Evolutionary conservation across 2,888 invertebrate genomes (phyloP), one percentile per base, ranked within the genome.

Genomic region (Flexamia atlantica): DNA sequence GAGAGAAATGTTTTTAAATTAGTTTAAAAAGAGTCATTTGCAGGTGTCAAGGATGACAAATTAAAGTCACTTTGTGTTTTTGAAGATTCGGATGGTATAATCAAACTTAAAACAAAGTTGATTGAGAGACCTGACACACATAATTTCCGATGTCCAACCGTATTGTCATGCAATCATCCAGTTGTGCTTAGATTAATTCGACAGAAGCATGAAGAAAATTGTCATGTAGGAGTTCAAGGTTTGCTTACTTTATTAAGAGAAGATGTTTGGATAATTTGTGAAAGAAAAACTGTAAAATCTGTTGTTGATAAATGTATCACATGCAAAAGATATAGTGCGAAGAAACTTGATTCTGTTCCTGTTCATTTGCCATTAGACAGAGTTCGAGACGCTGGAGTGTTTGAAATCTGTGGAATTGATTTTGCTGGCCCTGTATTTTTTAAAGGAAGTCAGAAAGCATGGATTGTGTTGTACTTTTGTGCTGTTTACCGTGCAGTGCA

Each of bases 391-490:
- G 87, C 88, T 4, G 42, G 76, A 4, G 85, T 86, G 5, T 89
- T 89, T 87, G 88, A 89, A 83, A 84, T 88, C 1, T 85, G 85
- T 0, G 90, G 89, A 7, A 85, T 90, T 0, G 90, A 90, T 85
- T 87, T 90, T 53, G 88, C 89, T 5, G 90, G 90, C 0, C 90
- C 90, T 0, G 64, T 90, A 17, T 85, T 81, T 36, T 83, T 89
- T 12, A 88, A 85, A 81, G 85, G 83, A 23, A 84, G 86, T 17
- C 32, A 84, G n/a, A 88, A 89, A 74, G 87, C 85, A 5, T 90
- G 88, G 88, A 87, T 90, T 17, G 85, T 86, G 3, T 60, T 91
- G 14, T 89, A 88, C 84, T 90, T 90, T 0, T 91, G 90, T 87
- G 88, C 90, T 0, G 87, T 89, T 0, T 90, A 89, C 50, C 84